Percentiles rank a stretch among this genome's conserved stretches.
phyloP scores from a whole-genome alignment of 2,113 vertebrate genomes.

The Otus sunia region DNA sequence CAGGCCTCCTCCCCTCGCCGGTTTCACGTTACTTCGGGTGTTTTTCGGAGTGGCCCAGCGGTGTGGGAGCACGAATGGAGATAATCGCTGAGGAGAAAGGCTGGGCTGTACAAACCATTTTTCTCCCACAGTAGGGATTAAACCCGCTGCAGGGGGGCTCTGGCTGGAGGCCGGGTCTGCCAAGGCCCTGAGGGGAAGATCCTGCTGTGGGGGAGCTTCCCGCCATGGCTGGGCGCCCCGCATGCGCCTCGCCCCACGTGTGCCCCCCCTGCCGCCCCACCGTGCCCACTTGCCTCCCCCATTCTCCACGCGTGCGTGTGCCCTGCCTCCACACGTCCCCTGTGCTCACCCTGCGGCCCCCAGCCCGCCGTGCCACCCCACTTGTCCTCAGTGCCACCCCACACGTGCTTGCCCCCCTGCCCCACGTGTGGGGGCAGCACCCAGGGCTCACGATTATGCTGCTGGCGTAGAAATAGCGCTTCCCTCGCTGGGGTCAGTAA shows the following conservation, averaged over 20 bases:
- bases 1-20: neutral
- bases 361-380: neutral
- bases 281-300: too few relatives aligned
- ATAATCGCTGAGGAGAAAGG: neutral
- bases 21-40: neutral
- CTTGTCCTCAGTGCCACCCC: rapidly evolving
- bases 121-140: too few relatives aligned
- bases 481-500: rapidly evolving
- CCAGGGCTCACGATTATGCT: rapidly evolving
- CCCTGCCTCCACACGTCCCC: rapidly evolving
- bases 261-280: too few relatives aligned
- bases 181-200: neutral
- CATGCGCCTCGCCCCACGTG: rapidly evolving
- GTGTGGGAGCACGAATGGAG: neutral
- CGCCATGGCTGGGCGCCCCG: neutral
- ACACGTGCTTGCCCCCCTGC: rapidly evolving
- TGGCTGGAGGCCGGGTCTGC: neutral
- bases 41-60: neutral
- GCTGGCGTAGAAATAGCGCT: neutral
- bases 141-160: neutral
- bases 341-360: rapidly evolving
- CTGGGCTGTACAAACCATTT: neutral
- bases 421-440: rapidly evolving
- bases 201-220: neutral
- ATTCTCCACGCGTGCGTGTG: rapidly evolving